A percentile compares a stretch with the other conserved stretches of the same genome.
Conservation (phyloP, 2,888 invertebrate species). For the Sarcophaga subvicina region DNA sequence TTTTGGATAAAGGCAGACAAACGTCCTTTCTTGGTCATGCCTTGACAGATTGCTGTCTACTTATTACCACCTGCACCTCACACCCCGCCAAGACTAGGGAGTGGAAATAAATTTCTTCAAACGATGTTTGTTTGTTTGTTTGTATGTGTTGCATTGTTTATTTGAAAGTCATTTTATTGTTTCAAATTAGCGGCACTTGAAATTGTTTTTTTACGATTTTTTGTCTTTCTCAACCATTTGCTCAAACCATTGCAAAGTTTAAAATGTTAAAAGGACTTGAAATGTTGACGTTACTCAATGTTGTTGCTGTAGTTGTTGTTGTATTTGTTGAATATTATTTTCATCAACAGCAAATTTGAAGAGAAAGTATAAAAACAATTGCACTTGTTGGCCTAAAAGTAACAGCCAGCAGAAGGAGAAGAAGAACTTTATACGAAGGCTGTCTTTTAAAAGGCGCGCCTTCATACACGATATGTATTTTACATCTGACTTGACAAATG, state of each 20-base stretch:
- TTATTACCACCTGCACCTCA: slow-evolving; percentile 4
- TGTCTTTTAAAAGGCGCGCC: too few species aligned
- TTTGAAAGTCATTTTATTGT: slow-evolving; percentile 38
- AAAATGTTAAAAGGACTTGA: neutral
- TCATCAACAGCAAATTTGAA: neutral
- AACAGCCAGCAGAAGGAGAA: too few species aligned
- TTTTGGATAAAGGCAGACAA: too few species aligned
- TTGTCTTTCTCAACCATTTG: too few species aligned
- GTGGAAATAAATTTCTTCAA: neutral
- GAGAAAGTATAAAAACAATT: slow-evolving; percentile 1
- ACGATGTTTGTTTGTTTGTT: too few species aligned
- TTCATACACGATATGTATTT: too few species aligned
- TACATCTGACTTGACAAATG: too few species aligned
- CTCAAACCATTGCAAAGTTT: neutral
- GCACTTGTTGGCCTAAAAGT: slow-evolving; percentile 14
- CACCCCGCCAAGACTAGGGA: neutral
- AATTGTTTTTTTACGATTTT: slow-evolving; percentile 25
- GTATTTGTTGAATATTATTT: neutral
- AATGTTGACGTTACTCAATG: neutral
- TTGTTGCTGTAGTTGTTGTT: neutral
- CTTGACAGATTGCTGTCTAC: slow-evolving; percentile 11
- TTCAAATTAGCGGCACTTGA: slow-evolving; percentile 48
- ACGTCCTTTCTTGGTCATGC: too few species aligned
- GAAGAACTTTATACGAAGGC: too few species aligned
- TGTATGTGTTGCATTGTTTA: slow-evolving; percentile 28